These are phyloP conservation scores for Pachyramphus minor DNA, from an alignment of 2,113 vertebrate genomes.

Conservation along the genomic window DNA sequence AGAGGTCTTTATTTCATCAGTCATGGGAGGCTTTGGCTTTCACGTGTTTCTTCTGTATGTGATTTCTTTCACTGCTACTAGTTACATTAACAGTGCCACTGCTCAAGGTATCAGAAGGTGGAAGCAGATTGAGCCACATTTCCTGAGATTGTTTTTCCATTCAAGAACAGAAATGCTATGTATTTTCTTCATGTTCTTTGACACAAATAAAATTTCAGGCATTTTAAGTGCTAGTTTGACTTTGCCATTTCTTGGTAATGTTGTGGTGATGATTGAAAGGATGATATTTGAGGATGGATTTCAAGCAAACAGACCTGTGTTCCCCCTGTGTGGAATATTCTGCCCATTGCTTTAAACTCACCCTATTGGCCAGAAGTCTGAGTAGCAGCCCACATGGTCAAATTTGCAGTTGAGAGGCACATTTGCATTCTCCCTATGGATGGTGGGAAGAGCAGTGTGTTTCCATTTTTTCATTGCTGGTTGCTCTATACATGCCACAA, in stretches of 20 bases:
- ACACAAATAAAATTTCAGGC: neutral
- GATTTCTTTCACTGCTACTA: neutral
- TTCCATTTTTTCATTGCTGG: neutral
- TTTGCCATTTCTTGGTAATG: slow-evolving; percentile 15
- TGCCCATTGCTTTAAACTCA: neutral
- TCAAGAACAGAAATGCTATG: neutral
- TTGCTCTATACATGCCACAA: neutral
- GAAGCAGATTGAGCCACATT: neutral
- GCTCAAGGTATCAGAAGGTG: neutral
- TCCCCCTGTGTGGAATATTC: neutral
- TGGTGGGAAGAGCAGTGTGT: neutral
- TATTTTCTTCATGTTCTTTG: neutral
- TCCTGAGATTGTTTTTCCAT: neutral
- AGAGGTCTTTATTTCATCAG: slow-evolving; percentile 17
- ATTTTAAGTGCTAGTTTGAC: neutral
- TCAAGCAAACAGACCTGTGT: neutral
- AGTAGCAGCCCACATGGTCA: neutral
- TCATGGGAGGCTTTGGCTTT: neutral
- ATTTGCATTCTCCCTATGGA: neutral
- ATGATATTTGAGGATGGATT: neutral
- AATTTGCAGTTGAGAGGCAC: neutral
- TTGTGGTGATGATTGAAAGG: neutral
- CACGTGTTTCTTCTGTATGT: neutral
- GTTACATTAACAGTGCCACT: neutral
- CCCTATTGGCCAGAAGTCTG: neutral